phyloP scores from a whole-genome alignment of 2,888 invertebrate genomes.

The Punctoribates punctum region DNA sequence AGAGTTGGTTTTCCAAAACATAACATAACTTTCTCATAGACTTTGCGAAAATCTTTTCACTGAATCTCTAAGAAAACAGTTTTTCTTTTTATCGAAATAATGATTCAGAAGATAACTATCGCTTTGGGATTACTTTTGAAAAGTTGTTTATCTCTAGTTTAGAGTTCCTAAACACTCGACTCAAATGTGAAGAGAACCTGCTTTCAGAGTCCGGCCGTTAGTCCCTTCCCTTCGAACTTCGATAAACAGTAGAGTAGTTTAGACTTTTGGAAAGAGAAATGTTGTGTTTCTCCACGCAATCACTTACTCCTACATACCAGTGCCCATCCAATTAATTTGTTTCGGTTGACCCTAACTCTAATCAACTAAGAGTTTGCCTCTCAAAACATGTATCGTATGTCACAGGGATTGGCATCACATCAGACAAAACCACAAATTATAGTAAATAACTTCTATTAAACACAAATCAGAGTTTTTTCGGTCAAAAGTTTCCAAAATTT shows the following conservation, averaged over 20 bases:
- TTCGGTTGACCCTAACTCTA: not conserved
- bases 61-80: not conserved
- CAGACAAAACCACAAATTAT: too few species aligned
- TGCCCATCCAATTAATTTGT: slow-evolving; percentile 3
- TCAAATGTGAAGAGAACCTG: slow-evolving; percentile 3
- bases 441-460: too few species aligned
- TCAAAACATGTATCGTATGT: not conserved
- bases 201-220: not conserved
- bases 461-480: too few species aligned
- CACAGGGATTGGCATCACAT: too few species aligned
- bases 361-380: not conserved
- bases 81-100: not conserved
- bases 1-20: not conserved
- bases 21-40: not conserved
- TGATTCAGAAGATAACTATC: slow-evolving; percentile 1
- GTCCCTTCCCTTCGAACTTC: not conserved
- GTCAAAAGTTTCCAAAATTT: too few species aligned
- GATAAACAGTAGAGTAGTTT: not conserved
- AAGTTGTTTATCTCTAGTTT: not conserved
- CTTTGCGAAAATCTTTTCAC: not conserved
- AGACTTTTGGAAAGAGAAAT: not conserved
- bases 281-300: not conserved
- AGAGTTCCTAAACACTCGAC: not conserved
- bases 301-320: not conserved
- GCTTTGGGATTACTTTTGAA: not conserved